Conservation (phyloP, 2,888 invertebrate species). For the Sesia apiformis region DNA sequence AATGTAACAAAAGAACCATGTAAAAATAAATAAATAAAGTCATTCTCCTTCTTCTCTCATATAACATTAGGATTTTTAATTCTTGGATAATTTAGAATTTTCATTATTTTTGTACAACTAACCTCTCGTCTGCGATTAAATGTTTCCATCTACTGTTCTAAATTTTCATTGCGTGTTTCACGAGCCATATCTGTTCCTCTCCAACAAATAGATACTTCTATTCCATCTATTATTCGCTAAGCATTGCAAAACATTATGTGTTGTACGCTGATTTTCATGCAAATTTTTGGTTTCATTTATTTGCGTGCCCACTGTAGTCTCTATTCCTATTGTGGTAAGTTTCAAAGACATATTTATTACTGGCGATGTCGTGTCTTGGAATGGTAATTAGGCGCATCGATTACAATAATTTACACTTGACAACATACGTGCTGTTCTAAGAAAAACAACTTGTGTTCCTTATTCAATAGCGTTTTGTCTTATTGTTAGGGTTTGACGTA, state of each 20-base stretch:
- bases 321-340: neutral
- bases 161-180: neutral
- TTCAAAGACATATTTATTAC: neutral
- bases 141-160: no score
- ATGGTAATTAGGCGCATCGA: slow-evolving; percentile 17
- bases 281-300: neutral
- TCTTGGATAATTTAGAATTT: no score
- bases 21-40: no score
- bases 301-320: neutral
- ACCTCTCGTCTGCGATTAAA: no score
- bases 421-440: neutral
- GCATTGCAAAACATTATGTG: neutral
- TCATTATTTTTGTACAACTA: no score
- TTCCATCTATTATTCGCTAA: neutral
- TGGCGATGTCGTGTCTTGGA: slow-evolving; percentile 11
- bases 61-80: no score
- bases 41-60: no score
- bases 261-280: neutral
- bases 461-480: neutral
- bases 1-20: no score
- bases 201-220: neutral
- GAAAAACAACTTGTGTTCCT: neutral
- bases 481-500: neutral
- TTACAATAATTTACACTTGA: slow-evolving; percentile 1
- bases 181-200: neutral